phyloP scores from a whole-genome alignment of 1,140 invertebrate genomes.

The Mamestra configurata region DNA sequence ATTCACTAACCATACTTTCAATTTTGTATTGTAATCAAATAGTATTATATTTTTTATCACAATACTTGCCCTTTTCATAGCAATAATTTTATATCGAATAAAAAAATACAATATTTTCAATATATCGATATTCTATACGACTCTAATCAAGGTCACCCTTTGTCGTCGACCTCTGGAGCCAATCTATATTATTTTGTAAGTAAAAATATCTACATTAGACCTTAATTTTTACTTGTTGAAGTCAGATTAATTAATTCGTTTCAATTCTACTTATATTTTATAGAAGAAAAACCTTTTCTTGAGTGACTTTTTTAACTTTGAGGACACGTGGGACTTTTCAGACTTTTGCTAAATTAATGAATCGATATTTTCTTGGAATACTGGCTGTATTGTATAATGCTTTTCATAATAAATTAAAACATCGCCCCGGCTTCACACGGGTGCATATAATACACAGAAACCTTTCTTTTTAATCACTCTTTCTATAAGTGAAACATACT shows the following conservation, averaged over 20 bases:
- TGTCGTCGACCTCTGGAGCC: conserved; percentile 13
- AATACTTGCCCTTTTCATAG: not conserved
- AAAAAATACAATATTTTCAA: conserved; percentile 1
- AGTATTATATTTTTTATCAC: conserved; percentile 2
- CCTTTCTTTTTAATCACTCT: too few species aligned
- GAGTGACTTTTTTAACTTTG: not conserved
- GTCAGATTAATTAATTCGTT: conserved; percentile 19
- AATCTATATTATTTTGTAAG: conserved; percentile 23
- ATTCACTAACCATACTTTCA: not conserved
- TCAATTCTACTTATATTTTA: not conserved
- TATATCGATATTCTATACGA: conserved; percentile 19
- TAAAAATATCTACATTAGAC: conserved; percentile 9
- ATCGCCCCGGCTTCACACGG: too few species aligned
- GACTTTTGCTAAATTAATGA: not conserved
- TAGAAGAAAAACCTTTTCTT: not conserved
- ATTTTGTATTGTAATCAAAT: not conserved
- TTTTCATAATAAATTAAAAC: too few species aligned
- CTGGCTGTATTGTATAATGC: too few species aligned
- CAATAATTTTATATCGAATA: conserved; percentile 8
- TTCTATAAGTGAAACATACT: too few species aligned
- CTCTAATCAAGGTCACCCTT: conserved; percentile 42
- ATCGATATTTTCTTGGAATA: not conserved
- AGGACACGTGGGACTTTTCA: not conserved
- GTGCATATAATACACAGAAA: too few species aligned
- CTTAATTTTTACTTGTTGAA: conserved; percentile 16